phyloP scores from a whole-genome alignment of 2,888 invertebrate genomes.

The Hermodice carunculata region DNA sequence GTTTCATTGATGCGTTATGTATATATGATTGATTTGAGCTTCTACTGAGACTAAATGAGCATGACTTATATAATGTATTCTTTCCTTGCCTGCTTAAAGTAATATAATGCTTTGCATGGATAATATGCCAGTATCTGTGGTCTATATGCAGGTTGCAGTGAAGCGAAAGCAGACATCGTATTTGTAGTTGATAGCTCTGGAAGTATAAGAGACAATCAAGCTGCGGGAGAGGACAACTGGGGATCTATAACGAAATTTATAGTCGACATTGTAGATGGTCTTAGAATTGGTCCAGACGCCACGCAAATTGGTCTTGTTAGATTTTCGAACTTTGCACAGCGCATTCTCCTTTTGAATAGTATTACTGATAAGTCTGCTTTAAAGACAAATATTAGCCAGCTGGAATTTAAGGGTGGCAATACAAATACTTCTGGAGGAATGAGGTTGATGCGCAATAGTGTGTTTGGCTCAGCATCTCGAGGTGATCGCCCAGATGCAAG shows the following conservation, averaged over 20 bases:
- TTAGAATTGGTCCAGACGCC: neutral
- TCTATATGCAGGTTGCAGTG: too few species aligned
- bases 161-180: too few species aligned
- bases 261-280: constrained; percentile 3
- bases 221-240: constrained; percentile 5
- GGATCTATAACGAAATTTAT: neutral
- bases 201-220: constrained; percentile 4
- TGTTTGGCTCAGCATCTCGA: neutral
- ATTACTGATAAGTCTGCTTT: neutral
- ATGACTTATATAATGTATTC: too few species aligned
- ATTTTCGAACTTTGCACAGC: neutral
- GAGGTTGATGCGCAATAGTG: neutral
- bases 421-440: constrained; percentile 9
- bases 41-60: too few species aligned
- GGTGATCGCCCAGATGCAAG: neutral
- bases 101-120: too few species aligned
- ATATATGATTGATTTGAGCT: too few species aligned
- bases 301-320: constrained; percentile 1
- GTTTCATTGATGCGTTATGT: too few species aligned
- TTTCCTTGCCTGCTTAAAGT: too few species aligned
- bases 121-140: too few species aligned
- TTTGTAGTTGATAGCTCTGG: constrained; percentile 12
- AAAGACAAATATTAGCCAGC: neutral
- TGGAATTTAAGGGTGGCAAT: neutral
- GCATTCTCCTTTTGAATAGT: neutral